Base-by-base conservation (phyloP, 2,888 invertebrate species). In the Aleiodes testaceus region DNA sequence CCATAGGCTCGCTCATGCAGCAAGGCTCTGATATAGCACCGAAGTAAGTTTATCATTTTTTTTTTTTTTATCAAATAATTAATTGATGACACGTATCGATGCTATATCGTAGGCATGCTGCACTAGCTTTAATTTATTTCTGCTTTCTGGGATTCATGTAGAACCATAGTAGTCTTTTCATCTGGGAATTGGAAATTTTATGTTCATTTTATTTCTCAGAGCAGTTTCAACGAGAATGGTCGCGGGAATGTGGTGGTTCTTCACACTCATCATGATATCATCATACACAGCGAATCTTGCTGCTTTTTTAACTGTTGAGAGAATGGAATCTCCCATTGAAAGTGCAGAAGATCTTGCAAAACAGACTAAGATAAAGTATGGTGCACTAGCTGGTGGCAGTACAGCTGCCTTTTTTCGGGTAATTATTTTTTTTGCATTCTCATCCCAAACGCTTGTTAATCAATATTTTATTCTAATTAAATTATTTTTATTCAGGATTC, bases 351-450 rank as follows among this genome's bases (percentile, higher is more conserved):
- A 98, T 88, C 90, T 99, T 72, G 95, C 97, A 0, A 92, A 93
- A 82, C 98, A 99, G 88, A 95, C 93, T n/a, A 95, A 95, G 88
- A 97, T 99, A 78, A 97, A 97, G 88, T 99, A 97, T 87, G 99
- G 99, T 3, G 94, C 94, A n/a, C 89, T 97, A n/a, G 81, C 86
- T 47, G 95, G 94, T 18, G 99, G 98, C 14, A 95, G 98, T 3
- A 98, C 98, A 0, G 92, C 92, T 81, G 92, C 93, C 0, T 99
- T 99, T 88, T 99, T 99, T 84, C 92, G 93, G 90, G 95, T 96
- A 88, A 83, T 84, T 26, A 26, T 26, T 1, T 26, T 26, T 26
- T 5, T 26, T 3, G 26, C 5, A 3, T 26, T 26, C 5, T 26
- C 5, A n/a, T n/a, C n/a, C n/a, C n/a, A n/a, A n/a, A n/a, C n/a